phyloP scores from a whole-genome alignment of 2,113 vertebrate genomes.

The Hypanus sabinus region DNA sequence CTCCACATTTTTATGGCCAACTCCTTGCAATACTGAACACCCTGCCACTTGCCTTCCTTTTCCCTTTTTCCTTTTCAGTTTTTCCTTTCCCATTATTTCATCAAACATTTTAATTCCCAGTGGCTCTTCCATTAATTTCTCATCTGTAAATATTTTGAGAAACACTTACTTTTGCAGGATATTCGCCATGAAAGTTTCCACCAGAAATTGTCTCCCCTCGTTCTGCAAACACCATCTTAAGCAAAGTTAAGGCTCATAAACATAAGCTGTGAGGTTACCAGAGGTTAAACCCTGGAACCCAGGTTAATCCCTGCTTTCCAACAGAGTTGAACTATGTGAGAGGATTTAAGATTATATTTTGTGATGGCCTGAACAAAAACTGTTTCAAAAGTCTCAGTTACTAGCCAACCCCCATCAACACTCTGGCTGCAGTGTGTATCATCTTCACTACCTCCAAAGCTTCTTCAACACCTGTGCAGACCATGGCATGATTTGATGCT shows the following conservation, averaged over 20 bases:
- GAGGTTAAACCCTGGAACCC: neutral
- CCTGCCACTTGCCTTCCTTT: no score
- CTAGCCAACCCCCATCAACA: no score
- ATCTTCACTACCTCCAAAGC: no score
- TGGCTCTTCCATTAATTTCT: neutral
- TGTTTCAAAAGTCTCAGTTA: neutral
- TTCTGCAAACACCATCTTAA: conserved; percentile 92
- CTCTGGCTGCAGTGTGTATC: no score
- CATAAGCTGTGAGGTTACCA: neutral
- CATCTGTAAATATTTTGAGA: neutral
- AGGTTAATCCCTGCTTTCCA: neutral
- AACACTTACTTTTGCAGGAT: conserved; percentile 73
- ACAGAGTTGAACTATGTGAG: neutral
- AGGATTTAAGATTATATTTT: neutral
- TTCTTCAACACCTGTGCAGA: no score
- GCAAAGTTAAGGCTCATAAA: conserved; percentile 50
- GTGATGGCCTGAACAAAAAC: neutral
- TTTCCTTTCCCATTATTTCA: neutral
- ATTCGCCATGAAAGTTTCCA: conserved; percentile 97
- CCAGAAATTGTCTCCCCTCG: conserved; percentile 94
- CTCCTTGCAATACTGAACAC: no score
- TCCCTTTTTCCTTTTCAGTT: no score
- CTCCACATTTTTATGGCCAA: no score
- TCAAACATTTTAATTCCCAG: neutral
- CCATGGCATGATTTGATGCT: no score